Evolutionary conservation across 1,140 invertebrate genomes (phyloP), one percentile per base, ranked within the genome.

Genomic region (Lethrus apterus): DNA sequence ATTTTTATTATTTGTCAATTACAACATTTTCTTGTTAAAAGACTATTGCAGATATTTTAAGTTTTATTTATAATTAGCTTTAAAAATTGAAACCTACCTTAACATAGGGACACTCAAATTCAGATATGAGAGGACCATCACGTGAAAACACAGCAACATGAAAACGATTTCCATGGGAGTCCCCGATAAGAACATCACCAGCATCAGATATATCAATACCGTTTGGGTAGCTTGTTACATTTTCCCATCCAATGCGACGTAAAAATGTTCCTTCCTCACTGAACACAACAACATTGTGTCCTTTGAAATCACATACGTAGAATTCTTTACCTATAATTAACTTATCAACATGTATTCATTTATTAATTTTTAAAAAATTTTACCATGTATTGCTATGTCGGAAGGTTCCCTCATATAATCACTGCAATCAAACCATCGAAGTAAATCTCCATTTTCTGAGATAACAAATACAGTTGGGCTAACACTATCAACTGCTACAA

Each of bases 291-390:
- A 98, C 92, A 67, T 92, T 95, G 68, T 97, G 93, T 43, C 92
- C 93, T 71, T 97, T 97, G 67, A 96, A 98, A 69, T 98, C 93
- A 67, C 93, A 97, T 17, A 97, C 90, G 71, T 92, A 98, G 71
- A 91, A 96, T 67, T 95, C 90, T 60, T 92, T 90, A 48, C 87
- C 87, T 89, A 60, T 36, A 73, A 72, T 54, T 50, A 34, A 53
- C n/a, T 5, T n/a, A n/a, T n/a, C n/a, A n/a, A n/a, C n/a, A n/a
- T n/a, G n/a, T n/a, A n/a, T n/a, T n/a, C n/a, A n/a, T n/a, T n/a
- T n/a, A n/a, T n/a, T n/a, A n/a, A n/a, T n/a, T n/a, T n/a, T n/a
- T n/a, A n/a, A 38, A 38, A 38, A 20, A 38, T 26, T 26, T 72
- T 68, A 86, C 86, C 87, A 71, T 81, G 85, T 53, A 97, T 89